These are phyloP conservation scores for Drosophila nr. fundita DNA, from an alignment of 2,888 invertebrate genomes.

Conservation along the genomic window DNA sequence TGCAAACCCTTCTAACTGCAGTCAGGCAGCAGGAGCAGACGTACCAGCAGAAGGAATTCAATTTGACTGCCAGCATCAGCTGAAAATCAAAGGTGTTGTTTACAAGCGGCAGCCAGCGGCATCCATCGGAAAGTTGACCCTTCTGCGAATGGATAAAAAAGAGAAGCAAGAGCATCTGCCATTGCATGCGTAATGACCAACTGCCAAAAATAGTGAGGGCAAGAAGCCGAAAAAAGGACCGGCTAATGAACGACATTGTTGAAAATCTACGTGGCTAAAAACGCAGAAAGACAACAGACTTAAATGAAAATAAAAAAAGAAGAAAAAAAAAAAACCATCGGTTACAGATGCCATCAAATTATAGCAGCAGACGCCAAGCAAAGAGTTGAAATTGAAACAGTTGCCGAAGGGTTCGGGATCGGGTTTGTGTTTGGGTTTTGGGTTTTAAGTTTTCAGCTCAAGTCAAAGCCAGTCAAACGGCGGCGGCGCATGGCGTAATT, in stretches of 20 bases:
- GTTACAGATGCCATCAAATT: constrained; percentile 75
- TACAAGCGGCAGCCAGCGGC: constrained; percentile 59
- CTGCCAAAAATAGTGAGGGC: constrained; percentile 77
- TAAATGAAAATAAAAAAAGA: neutral
- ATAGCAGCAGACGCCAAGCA: constrained; percentile 59
- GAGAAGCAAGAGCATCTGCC: constrained; percentile 76
- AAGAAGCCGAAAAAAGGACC: constrained; percentile 45
- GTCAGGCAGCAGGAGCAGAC: constrained; percentile 11
- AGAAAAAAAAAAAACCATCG: constrained; percentile 53
- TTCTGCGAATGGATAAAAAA: constrained; percentile 57
- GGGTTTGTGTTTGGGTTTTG: constrained; percentile 18
- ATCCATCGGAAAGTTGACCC: constrained; percentile 71
- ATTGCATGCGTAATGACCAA: constrained; percentile 82
- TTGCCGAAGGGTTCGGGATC: constrained; percentile 68
- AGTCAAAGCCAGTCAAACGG: constrained; percentile 72
- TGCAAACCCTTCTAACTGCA: constrained; percentile 60
- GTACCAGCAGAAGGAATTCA: constrained; percentile 57
- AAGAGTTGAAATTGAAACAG: constrained; percentile 69
- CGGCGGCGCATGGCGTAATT: constrained; percentile 70
- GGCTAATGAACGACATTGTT: constrained; percentile 74
- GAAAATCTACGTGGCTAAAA: constrained; percentile 74
- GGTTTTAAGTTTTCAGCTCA: constrained; percentile 30
- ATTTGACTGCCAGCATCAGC: constrained; percentile 63
- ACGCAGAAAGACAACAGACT: constrained; percentile 34
- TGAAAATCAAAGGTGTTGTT: constrained; percentile 82